Conservation (phyloP, 2,113 vertebrate species). For the Sander lucioperca region DNA sequence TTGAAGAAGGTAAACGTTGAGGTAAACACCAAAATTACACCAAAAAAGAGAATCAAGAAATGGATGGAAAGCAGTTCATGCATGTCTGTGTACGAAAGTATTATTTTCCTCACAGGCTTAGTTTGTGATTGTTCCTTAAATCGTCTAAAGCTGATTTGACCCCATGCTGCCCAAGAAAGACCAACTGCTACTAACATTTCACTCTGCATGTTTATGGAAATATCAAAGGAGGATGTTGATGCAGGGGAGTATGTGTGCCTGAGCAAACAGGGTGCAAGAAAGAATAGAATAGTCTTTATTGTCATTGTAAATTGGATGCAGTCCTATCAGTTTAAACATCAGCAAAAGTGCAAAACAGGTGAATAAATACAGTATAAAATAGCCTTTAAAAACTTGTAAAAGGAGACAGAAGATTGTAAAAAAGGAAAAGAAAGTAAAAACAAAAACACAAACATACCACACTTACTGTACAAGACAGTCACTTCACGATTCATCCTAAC, state of each 20-base stretch:
- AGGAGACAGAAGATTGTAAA: too few species aligned
- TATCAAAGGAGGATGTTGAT: conserved; percentile 50
- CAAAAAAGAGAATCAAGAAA: not conserved
- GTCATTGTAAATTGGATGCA: too few species aligned
- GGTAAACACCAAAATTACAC: not conserved
- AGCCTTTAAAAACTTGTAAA: too few species aligned
- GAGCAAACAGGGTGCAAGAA: conserved; percentile 17
- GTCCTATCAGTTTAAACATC: too few species aligned
- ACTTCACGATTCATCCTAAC: too few species aligned
- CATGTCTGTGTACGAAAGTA: conserved; percentile 18
- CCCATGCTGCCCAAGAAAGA: conserved; percentile 47
- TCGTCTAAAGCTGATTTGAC: conserved; percentile 61
- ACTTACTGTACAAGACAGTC: too few species aligned
- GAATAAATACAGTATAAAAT: too few species aligned
- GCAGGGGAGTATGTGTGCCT: conserved; percentile 43
- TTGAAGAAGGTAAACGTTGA: not conserved
- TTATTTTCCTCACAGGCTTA: conserved; percentile 43
- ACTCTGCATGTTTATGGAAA: conserved; percentile 40
- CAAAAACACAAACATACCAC: too few species aligned
- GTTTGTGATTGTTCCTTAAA: conserved; percentile 62
- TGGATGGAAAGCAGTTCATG: conserved; percentile 9
- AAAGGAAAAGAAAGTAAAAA: too few species aligned
- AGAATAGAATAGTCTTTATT: too few species aligned
- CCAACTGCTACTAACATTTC: conserved; percentile 54
- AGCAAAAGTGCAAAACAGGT: too few species aligned